Evolutionary conservation across 2,888 invertebrate genomes (phyloP), one percentile per base, ranked within the genome.

Genomic region (Hydriomena furcata): DNA sequence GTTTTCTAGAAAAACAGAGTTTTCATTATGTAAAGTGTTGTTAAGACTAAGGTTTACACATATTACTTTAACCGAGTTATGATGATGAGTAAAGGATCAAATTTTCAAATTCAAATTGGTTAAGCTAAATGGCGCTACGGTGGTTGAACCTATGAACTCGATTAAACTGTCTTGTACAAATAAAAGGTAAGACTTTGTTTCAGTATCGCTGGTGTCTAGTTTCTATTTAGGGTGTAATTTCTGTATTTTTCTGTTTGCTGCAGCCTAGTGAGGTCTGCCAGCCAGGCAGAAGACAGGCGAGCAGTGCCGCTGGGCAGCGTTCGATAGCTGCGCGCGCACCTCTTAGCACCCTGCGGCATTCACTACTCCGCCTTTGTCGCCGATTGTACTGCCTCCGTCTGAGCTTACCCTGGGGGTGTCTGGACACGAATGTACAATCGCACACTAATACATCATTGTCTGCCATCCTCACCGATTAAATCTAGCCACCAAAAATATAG

Each of bases 271-370:
- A 32, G 54, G 55, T 43, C 41, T 40, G 45, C 20, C 28, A 48
- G 52, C 52, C 54, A 51, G 56, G 38, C 48, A 43, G 54, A 47
- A 25, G 35, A 25, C 28, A 40, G 45, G 55, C 44, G 37, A 47
- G 58, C 60, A 56, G 64, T 61, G 66, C 47, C 55, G 51, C 40
- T 59, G 57, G 52, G 53, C 66, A 47, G 62, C 80, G 82, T 70
- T 83, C 84, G 77, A 84, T 84, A 84, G 54, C 58, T 81, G 84
- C 84, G 84, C 84, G 84, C 84, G 83, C 84, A 83, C 5, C 21
- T 7, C 31, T 4, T 2, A 11, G 48, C 66, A 57, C 64, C 65
- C 51, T 57, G 55, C 69, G 68, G 65, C 72, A 69, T 63, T 71
- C 68, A 59, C 65, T 63, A 66, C 58, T 54, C 51, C 51, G 43